phyloP scores from a whole-genome alignment of 2,888 invertebrate species.

The Amblyjoppa proteus region DNA sequence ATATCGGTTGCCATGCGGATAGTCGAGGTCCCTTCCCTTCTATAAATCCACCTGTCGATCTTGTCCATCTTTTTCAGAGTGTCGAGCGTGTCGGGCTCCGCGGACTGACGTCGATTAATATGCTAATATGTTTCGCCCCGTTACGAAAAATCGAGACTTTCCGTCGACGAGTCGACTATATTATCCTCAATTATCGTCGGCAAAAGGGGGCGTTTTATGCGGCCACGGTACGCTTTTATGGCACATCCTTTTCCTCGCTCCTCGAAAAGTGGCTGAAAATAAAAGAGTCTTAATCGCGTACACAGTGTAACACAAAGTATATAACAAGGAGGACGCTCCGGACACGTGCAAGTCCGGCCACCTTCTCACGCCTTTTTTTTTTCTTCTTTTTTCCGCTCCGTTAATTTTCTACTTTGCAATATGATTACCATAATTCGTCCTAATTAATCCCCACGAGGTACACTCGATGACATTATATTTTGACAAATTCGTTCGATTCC shows the following conservation, averaged over 20 bases:
- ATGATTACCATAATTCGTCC: background rate
- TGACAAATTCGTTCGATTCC: no score
- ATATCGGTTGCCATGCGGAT: slow-evolving; percentile 74
- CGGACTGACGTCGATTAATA: slow-evolving; percentile 79
- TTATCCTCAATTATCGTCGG: slow-evolving; percentile 73
- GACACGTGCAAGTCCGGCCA: background rate
- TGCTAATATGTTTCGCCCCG: slow-evolving; percentile 75
- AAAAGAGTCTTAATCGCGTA: background rate
- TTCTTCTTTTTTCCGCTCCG: background rate
- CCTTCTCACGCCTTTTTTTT: background rate
- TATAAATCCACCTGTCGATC: slow-evolving; percentile 64
- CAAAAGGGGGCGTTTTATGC: slow-evolving; percentile 35
- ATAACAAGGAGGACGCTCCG: background rate
- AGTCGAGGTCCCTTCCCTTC: slow-evolving; percentile 60
- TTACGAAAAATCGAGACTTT: slow-evolving; percentile 73
- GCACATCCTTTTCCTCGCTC: slow-evolving; percentile 37
- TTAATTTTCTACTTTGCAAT: background rate
- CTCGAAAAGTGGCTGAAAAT: background rate
- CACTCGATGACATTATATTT: background rate
- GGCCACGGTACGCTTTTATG: slow-evolving; percentile 40
- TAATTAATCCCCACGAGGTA: background rate
- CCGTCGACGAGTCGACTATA: slow-evolving; percentile 72
- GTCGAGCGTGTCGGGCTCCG: slow-evolving; percentile 58
- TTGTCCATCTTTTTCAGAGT: slow-evolving; percentile 70
- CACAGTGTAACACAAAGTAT: background rate